These are phyloP conservation scores for Aptenodytes patagonicus DNA, from an alignment of 2,113 vertebrate genomes.

Conservation along the genomic window DNA sequence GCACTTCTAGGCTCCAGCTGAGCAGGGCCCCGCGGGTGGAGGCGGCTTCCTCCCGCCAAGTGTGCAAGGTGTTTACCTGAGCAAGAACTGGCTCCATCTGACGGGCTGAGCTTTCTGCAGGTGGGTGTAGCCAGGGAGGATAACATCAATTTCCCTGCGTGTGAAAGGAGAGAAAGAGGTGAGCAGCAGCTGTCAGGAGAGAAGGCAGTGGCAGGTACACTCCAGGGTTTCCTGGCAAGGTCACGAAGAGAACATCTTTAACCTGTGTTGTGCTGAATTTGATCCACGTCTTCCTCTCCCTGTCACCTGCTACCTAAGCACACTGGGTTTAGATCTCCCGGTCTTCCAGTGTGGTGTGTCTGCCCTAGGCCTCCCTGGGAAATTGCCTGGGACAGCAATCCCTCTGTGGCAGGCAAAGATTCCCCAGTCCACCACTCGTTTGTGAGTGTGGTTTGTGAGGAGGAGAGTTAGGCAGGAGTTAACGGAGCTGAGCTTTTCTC, in stretches of 20 bases:
- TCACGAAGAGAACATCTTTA: neutral
- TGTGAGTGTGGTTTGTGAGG: neutral
- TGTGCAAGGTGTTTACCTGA: conserved; percentile 77
- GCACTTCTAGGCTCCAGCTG: neutral
- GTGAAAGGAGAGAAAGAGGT: neutral
- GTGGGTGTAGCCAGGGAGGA: conserved; percentile 96
- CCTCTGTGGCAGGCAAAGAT: neutral
- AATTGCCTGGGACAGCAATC: neutral
- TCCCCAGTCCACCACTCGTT: accelerated
- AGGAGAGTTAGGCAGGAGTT: neutral
- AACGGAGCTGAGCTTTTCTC: too few relatives aligned
- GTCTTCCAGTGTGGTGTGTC: neutral
- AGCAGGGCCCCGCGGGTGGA: neutral
- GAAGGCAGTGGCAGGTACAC: neutral
- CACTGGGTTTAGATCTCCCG: neutral
- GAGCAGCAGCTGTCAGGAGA: neutral
- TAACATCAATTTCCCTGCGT: conserved; percentile 86
- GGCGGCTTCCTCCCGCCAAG: neutral
- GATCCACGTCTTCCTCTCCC: too few relatives aligned
- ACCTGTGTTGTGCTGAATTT: neutral
- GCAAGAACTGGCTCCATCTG: conserved; percentile 96
- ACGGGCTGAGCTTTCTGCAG: conserved; percentile 96
- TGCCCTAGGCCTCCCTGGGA: neutral
- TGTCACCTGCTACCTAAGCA: neutral
- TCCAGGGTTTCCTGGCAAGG: neutral